Percentiles rank a stretch among this genome's conserved stretches.
phyloP scores from a whole-genome alignment of 2,888 invertebrate genomes.

The Acholoe squamosa region DNA sequence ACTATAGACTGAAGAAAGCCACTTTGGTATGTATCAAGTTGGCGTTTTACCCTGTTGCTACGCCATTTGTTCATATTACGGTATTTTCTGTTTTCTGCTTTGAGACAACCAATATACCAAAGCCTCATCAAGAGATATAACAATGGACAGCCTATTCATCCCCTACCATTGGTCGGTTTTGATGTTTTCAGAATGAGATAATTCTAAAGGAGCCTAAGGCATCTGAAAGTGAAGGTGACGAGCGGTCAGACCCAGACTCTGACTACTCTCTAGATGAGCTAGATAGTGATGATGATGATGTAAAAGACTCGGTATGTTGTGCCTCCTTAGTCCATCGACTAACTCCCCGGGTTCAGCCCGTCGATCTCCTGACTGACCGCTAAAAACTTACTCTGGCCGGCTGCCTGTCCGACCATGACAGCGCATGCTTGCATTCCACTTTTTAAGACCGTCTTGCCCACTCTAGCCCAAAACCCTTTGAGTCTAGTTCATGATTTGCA shows the following conservation, averaged over 20 bases:
- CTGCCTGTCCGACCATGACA: slow-evolving; percentile 12
- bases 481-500: background rate
- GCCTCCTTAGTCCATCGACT: slow-evolving; percentile 29
- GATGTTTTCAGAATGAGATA: slow-evolving; percentile 59
- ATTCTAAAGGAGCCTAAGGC: slow-evolving; percentile 47
- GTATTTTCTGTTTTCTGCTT: slow-evolving; percentile 23
- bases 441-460: slow-evolving; percentile 23
- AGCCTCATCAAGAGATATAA: background rate
- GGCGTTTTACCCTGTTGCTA: background rate
- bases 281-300: slow-evolving; percentile 60
- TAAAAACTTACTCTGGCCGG: background rate
- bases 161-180: slow-evolving; percentile 52
- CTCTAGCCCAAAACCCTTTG: background rate
- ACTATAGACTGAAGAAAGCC: slow-evolving; percentile 39
- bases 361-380: background rate
- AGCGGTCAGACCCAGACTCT: slow-evolving; percentile 25
- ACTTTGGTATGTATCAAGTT: slow-evolving; percentile 55
- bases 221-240: slow-evolving; percentile 32
- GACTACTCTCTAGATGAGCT: slow-evolving; percentile 29
- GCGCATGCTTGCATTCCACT: slow-evolving; percentile 33
- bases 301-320: slow-evolving; percentile 54
- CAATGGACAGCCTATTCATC: slow-evolving; percentile 31
- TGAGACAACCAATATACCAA: background rate
- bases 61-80: slow-evolving; percentile 17
- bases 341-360: slow-evolving; percentile 17